Evolutionary conservation across 2,113 vertebrate genomes (phyloP).

Genomic region (Gorilla gorilla): DNA sequence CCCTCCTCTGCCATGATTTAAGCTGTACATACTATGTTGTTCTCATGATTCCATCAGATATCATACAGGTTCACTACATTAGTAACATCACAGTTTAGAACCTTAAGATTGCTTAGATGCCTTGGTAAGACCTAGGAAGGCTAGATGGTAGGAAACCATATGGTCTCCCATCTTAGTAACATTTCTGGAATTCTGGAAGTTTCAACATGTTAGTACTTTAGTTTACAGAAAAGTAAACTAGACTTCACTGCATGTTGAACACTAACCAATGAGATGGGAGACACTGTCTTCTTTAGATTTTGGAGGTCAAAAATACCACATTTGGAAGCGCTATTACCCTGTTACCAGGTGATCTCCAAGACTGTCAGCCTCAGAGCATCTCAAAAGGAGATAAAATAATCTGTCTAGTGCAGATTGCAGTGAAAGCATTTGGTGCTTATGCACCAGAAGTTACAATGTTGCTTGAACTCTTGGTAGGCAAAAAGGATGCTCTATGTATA

Average conservation of each 20-base stretch:
- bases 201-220: not conserved
- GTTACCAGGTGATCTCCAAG: not conserved
- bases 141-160: not conserved
- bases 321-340: not conserved
- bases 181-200: not conserved
- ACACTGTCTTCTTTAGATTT: not conserved
- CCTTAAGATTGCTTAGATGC: not conserved
- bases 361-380: not conserved
- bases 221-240: not conserved
- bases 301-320: not conserved
- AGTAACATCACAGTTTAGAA: not conserved
- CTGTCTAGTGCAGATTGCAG: not conserved
- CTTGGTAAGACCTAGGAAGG: not conserved
- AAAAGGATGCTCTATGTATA: not conserved
- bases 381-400: not conserved
- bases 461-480: not conserved
- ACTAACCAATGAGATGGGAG: too few species aligned
- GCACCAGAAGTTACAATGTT: not conserved
- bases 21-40: not conserved
- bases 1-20: not conserved
- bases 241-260: not conserved
- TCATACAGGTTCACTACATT: not conserved
- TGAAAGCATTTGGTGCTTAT: not conserved
- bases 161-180: not conserved
- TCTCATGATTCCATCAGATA: not conserved